Base-by-base conservation (phyloP, 2,888 invertebrate species). In the Poecilus cupreus region DNA sequence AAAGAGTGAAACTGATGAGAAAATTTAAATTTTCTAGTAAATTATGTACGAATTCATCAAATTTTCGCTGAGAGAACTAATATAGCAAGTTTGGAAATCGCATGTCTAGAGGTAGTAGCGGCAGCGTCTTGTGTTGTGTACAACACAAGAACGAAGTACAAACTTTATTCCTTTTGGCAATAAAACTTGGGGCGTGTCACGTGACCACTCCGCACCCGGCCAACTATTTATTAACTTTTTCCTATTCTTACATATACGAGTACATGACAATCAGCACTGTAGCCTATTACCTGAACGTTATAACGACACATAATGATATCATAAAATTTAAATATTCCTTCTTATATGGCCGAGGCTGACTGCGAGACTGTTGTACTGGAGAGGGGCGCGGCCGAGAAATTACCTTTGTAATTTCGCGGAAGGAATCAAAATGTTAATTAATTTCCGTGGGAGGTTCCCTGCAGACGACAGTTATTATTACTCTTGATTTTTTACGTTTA, bases 401-500 rank as follows among this genome's bases (percentile, higher is more conserved):
- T 68, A 32, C 18, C 64, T 68, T 32, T 16, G 64, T 68, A 68
- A 68, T 68, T 60, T 37, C 37, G 64, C 64, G 64, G 64, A 68
- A 68, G 64, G 64, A 68, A 68, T 68, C 64, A 68, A 68, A 68
- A 68, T 68, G 64, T 18, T 68, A 68, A 68, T 68, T 18, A 68
- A 68, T 68, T 68, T 68, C 64, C 64, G 64, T 68, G 18, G 64
- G 64, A 68, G 64, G 64, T 68, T 13, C 64, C 8, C 64, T 68
- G 64, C 4, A 37, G 32, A 18, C 18, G 64, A 68, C 64, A 68
- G 64, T 68, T 68, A 68, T 68, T 68, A 68, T 68, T 68, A 37
- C 64, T 37, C 37, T 16, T 16, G 64, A 68, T 68, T 68, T 68
- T 68, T 68, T 68, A n/a, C 16, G n/a, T 22, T 68, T 37, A 51